A percentile compares a stretch with the other conserved stretches of the same genome.
These are phyloP conservation scores for Thysanoteuthis rhombus DNA, from an alignment of 2,888 invertebrate genomes.

Conservation along the genomic window DNA sequence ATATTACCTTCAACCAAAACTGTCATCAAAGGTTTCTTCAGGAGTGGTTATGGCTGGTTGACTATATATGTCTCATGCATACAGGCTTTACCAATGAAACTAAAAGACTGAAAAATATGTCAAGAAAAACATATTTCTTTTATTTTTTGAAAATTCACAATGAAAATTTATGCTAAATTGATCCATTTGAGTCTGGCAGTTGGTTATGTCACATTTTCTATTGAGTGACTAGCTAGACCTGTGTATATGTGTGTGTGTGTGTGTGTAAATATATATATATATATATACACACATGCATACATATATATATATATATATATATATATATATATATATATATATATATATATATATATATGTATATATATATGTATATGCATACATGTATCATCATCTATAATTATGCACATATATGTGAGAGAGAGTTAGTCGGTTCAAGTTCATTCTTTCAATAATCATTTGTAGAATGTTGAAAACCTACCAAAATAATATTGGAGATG, in stretches of 20 bases:
- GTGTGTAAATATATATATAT: not conserved
- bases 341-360: constrained; percentile 23
- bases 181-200: too few species aligned
- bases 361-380: not conserved
- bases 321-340: not conserved
- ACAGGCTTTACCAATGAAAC: not conserved
- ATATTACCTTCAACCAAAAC: not conserved
- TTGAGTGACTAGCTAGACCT: too few species aligned
- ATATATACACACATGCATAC: not conserved
- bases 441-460: not conserved
- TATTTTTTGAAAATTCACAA: too few species aligned
- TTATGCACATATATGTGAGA: not conserved
- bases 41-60: not conserved
- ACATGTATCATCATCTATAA: too few species aligned
- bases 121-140: too few species aligned
- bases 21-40: not conserved
- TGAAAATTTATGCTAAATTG: too few species aligned
- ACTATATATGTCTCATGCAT: not conserved
- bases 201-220: too few species aligned
- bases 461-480: not conserved
- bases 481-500: not conserved
- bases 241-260: not conserved
- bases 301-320: not conserved
- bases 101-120: too few species aligned
- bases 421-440: not conserved